Conservation (phyloP, 2,888 invertebrate species). For the Eulithis prunata region DNA sequence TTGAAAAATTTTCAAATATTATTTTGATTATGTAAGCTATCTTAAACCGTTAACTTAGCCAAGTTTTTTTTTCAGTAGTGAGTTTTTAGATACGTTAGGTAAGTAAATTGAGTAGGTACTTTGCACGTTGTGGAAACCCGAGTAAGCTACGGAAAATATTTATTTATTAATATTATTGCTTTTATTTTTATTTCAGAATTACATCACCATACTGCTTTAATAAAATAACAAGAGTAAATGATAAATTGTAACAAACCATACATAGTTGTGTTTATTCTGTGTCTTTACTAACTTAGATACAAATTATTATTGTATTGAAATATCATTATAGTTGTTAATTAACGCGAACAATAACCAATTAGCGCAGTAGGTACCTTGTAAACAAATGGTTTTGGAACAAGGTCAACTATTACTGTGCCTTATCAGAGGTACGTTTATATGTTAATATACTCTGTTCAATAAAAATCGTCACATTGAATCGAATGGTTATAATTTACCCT, state of each 20-base stretch:
- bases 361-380: constrained; percentile 29
- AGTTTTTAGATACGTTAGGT: too few species aligned
- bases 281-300: constrained; percentile 26
- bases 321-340: constrained; percentile 44
- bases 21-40: too few species aligned
- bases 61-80: too few species aligned
- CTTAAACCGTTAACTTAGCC: too few species aligned
- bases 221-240: constrained; percentile 23
- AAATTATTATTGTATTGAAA: constrained; percentile 31
- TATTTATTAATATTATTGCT: background rate
- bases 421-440: constrained; percentile 26
- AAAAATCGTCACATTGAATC: background rate
- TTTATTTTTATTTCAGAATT: background rate
- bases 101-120: too few species aligned
- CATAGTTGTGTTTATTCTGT: constrained; percentile 2
- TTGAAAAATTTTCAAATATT: too few species aligned
- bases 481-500: too few species aligned
- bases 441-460: constrained; percentile 13
- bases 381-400: constrained; percentile 40
- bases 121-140: background rate
- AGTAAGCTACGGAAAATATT: constrained; percentile 3
- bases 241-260: constrained; percentile 16
- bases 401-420: constrained; percentile 35
- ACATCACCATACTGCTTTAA: constrained; percentile 16
- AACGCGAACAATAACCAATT: constrained; percentile 43